Evolutionary conservation across 2,888 invertebrate species (phyloP).

Genomic region (Volucella inflata): DNA sequence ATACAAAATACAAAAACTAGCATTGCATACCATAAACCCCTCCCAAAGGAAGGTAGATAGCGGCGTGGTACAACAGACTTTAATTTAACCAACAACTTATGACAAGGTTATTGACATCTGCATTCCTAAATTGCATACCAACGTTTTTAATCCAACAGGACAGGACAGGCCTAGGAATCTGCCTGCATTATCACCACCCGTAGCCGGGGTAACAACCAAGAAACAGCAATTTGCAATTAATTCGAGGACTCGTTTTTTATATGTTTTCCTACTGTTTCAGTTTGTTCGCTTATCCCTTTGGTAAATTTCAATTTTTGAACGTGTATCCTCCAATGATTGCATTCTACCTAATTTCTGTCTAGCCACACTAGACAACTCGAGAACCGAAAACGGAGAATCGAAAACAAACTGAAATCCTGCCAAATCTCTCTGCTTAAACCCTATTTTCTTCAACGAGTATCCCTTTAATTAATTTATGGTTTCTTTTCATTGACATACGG

Average conservation of each 20-base stretch:
- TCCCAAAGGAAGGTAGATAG: too few relatives aligned
- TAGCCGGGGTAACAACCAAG: constrained; percentile 27
- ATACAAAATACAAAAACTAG: too few relatives aligned
- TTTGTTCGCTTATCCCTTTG: constrained; percentile 10
- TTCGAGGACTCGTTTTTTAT: constrained; percentile 37
- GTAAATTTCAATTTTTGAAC: constrained; percentile 31
- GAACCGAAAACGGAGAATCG: neutral
- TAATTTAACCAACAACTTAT: too few relatives aligned
- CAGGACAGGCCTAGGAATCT: constrained; percentile 18
- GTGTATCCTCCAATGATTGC: constrained; percentile 41
- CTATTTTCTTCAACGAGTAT: constrained; percentile 50
- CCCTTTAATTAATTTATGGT: constrained; percentile 73
- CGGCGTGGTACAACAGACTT: too few relatives aligned
- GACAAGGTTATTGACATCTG: too few relatives aligned
- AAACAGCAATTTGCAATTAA: constrained; percentile 66
- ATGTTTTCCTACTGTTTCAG: constrained; percentile 6
- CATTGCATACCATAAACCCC: too few relatives aligned
- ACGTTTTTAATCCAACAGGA: constrained; percentile 4
- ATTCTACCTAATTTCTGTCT: constrained; percentile 29
- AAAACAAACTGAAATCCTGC: constrained; percentile 41
- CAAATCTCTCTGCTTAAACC: constrained; percentile 36
- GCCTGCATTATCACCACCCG: constrained; percentile 22
- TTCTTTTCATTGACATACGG: constrained; percentile 73
- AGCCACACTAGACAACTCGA: neutral
- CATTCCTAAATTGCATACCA: too few relatives aligned